Conservation (phyloP, 2,113 vertebrate species). For the Neolamprologus ventralis region DNA sequence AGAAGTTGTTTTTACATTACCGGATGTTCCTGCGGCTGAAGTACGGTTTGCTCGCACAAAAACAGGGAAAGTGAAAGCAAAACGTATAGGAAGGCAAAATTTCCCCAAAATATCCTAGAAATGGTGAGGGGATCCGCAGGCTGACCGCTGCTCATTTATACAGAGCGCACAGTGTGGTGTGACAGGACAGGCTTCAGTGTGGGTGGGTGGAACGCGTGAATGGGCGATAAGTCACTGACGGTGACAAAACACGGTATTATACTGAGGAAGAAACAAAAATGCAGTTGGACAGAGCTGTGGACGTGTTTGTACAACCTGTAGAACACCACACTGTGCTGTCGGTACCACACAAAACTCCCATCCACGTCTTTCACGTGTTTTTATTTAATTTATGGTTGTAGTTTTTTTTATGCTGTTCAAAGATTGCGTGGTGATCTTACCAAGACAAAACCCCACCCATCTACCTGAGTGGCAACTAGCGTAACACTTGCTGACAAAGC, state of each 20-base stretch:
- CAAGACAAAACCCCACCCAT: background rate
- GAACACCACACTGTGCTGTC: background rate
- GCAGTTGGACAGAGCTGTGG: background rate
- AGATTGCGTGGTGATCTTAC: background rate
- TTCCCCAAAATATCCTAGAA: background rate
- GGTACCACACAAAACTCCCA: background rate
- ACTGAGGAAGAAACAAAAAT: background rate
- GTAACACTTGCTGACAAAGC: background rate
- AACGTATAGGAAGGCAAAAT: background rate
- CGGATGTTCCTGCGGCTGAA: background rate
- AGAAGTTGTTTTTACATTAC: background rate
- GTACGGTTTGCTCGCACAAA: background rate
- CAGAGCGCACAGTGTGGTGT: background rate
- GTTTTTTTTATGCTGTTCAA: background rate
- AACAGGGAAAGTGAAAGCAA: background rate
- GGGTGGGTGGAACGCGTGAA: conserved; percentile 35
- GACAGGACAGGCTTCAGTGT: background rate
- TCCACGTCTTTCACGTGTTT: background rate
- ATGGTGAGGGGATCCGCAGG: accelerated
- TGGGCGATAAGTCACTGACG: conserved; percentile 12
- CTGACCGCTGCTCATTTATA: background rate
- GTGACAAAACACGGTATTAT: background rate
- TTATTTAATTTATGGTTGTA: background rate
- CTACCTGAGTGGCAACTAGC: background rate
- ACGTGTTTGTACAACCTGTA: background rate